Conservation (phyloP, 2,888 invertebrate genomes). For the Eurytoma californica region DNA sequence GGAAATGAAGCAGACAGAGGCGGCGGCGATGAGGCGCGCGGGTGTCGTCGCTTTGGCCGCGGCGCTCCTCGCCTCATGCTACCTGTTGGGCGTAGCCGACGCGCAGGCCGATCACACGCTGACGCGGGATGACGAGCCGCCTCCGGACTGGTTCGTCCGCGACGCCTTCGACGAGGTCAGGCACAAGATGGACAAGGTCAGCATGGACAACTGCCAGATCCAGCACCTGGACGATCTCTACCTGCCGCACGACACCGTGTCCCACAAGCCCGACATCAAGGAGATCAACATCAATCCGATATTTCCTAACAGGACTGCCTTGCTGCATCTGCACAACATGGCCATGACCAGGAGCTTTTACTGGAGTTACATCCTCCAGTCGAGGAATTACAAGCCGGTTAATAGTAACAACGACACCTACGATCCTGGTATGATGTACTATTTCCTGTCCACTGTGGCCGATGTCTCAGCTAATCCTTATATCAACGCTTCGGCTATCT, state of each 20-base stretch:
- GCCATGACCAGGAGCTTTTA: conserved; percentile 97
- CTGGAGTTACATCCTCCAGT: conserved; percentile 95
- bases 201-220: conserved; percentile 91
- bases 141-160: conserved; percentile 88
- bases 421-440: conserved; percentile 99
- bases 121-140: conserved; percentile 30
- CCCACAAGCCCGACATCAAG: conserved; percentile 94
- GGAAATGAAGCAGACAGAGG: not conserved
- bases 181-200: conserved; percentile 88
- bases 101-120: conserved; percentile 44
- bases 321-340: conserved; percentile 96
- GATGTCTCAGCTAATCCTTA: conserved; percentile 95
- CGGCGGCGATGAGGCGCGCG: too few relatives aligned
- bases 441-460: conserved; percentile 94
- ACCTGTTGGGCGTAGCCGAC: conserved; percentile 81
- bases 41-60: not conserved
- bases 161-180: conserved; percentile 94
- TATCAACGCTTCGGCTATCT: conserved; percentile 94
- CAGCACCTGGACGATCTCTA: conserved; percentile 90
- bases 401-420: conserved; percentile 87
- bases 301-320: conserved; percentile 94
- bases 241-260: conserved; percentile 89
- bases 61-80: conserved; percentile 60
- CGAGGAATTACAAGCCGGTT: conserved; percentile 91
- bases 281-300: conserved; percentile 96